Percentiles rank a stretch among this genome's conserved stretches.
Evolutionary conservation across 1,140 invertebrate species (phyloP).

Genomic region (Thaumetopoea pityocampa): DNA sequence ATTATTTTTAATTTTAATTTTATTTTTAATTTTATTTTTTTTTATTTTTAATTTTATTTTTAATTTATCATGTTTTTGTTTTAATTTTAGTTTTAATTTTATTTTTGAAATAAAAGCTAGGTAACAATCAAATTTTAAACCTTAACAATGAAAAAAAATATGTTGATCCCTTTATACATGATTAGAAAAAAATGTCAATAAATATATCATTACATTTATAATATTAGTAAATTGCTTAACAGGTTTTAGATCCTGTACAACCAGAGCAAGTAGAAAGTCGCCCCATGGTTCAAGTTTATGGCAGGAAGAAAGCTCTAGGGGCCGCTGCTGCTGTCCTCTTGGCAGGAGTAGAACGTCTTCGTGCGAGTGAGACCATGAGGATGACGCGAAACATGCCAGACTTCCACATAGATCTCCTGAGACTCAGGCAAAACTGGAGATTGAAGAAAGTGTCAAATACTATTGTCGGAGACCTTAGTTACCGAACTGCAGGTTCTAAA

Average conservation of each 20-base stretch:
- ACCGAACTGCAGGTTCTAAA: conserved; percentile 93
- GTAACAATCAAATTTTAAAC: no score
- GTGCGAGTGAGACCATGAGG: conserved; percentile 85
- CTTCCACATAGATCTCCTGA: conserved; percentile 94
- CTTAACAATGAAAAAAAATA: no score
- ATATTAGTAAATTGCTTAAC: conserved; percentile 14
- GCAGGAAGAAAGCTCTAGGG: conserved; percentile 93
- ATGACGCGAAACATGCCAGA: conserved; percentile 86
- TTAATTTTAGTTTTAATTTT: no score
- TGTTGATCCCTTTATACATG: no score
- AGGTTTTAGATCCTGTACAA: conserved; percentile 89
- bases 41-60: no score
- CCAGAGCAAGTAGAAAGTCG: conserved; percentile 90
- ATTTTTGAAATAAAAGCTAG: no score
- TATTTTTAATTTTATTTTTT: no score
- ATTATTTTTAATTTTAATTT: no score
- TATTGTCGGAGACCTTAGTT: conserved; percentile 97
- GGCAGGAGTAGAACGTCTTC: conserved; percentile 90
- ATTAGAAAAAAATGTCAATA: no score
- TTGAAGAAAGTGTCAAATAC: conserved; percentile 96
- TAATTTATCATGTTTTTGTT: no score
- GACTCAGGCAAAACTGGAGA: conserved; percentile 95
- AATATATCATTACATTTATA: conserved; percentile 6
- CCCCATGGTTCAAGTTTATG: conserved; percentile 91
- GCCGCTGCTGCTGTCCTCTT: conserved; percentile 89